phyloP scores from a whole-genome alignment of 2,797 vertebrate species.

The Pteronotus mesoamericanus region DNA sequence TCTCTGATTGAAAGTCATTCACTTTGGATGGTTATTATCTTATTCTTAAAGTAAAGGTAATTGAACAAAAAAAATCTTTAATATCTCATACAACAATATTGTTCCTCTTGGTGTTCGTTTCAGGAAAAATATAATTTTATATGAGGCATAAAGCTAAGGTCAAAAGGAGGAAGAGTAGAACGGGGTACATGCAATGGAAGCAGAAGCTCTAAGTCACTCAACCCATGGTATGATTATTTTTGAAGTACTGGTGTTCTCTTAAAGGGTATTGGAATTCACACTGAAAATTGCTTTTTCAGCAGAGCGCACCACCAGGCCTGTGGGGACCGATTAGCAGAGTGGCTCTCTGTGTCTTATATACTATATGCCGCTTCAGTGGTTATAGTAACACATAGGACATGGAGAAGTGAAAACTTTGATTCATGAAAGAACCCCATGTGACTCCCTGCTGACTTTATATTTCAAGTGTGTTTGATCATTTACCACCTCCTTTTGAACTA shows the following conservation, averaged over 20 bases:
- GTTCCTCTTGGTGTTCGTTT: neutral
- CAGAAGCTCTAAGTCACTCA: neutral
- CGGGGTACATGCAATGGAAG: neutral
- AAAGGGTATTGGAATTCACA: constrained; percentile 72
- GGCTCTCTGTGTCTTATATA: constrained; percentile 62
- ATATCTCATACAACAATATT: neutral
- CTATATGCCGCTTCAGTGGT: constrained; percentile 74
- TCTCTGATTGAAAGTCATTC: neutral
- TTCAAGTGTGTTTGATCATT: constrained; percentile 50
- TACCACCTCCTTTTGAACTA: constrained; percentile 51
- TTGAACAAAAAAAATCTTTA: neutral
- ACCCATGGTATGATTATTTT: constrained; percentile 15
- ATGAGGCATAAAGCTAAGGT: neutral
- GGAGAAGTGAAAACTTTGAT: constrained; percentile 72
- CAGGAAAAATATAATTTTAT: neutral
- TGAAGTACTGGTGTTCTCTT: constrained; percentile 55
- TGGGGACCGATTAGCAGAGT: constrained; percentile 72
- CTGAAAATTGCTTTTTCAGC: constrained; percentile 77
- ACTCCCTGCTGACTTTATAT: constrained; percentile 20
- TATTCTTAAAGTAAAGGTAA: constrained; percentile 32
- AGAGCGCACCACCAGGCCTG: constrained; percentile 71
- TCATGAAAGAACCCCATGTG: constrained; percentile 26
- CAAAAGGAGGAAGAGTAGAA: neutral
- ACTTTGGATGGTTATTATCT: neutral
- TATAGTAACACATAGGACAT: constrained; percentile 54